Evolutionary conservation across 2,888 invertebrate species (phyloP).

Genomic region (Lypha dubia): DNA sequence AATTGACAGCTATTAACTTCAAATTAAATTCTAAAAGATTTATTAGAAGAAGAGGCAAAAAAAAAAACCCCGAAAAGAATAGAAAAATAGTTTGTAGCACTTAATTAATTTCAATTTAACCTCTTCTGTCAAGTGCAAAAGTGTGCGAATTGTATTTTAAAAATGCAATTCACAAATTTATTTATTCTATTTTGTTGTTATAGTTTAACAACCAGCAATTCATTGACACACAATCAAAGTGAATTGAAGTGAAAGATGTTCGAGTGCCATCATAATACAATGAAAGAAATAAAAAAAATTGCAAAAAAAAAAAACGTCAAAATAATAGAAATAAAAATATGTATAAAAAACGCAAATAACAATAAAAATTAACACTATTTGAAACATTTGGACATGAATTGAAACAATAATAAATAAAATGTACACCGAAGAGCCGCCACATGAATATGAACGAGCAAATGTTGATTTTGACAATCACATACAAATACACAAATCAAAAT

Average conservation of each 20-base stretch:
- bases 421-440: neutral
- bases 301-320: constrained; percentile 28
- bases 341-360: constrained; percentile 36
- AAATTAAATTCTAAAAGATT: constrained; percentile 55
- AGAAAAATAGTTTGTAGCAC: constrained; percentile 65
- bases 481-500: constrained; percentile 54
- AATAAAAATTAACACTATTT: constrained; percentile 57
- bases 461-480: constrained; percentile 38
- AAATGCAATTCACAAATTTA: constrained; percentile 58
- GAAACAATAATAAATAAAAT: constrained; percentile 51
- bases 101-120: constrained; percentile 68
- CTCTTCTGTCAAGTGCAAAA: constrained; percentile 71
- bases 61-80: no score
- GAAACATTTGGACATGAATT: constrained; percentile 45
- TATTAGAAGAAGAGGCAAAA: neutral
- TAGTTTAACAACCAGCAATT: constrained; percentile 29
- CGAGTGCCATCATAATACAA: constrained; percentile 67
- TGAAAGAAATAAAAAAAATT: constrained; percentile 41
- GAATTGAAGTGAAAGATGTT: constrained; percentile 68
- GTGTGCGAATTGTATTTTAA: constrained; percentile 64
- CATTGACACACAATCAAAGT: constrained; percentile 62
- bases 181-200: constrained; percentile 23
- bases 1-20: constrained; percentile 67
- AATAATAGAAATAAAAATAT: constrained; percentile 44
- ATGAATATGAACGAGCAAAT: constrained; percentile 26